phyloP scores from a whole-genome alignment of 2,888 invertebrate genomes.

The Cheilosia impressa region DNA sequence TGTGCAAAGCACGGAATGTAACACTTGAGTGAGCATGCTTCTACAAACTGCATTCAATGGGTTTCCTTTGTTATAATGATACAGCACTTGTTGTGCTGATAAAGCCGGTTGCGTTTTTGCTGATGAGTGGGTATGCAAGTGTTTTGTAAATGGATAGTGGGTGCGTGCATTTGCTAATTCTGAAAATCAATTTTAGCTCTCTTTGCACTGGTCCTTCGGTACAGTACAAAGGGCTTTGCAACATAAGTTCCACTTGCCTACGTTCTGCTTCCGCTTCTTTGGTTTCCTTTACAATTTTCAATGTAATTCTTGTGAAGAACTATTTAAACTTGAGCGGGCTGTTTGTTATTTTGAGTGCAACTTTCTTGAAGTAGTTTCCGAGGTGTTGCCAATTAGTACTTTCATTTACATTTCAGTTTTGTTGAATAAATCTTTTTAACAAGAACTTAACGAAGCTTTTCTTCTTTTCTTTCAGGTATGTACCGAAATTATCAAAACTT shows the following conservation, averaged over 20 bases:
- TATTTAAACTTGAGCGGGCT: too few species aligned
- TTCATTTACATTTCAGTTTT: too few species aligned
- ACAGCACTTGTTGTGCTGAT: conserved; percentile 41
- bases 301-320: too few species aligned
- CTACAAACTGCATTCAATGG: conserved; percentile 18
- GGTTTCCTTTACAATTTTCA: too few species aligned
- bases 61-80: conserved; percentile 43
- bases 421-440: too few species aligned
- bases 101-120: neutral
- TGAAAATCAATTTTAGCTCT: neutral
- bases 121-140: neutral
- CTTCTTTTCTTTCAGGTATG: neutral
- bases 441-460: neutral
- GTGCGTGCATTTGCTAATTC: neutral
- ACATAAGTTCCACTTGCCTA: too few species aligned
- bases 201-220: too few species aligned
- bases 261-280: too few species aligned
- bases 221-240: too few species aligned
- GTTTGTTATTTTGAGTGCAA: too few species aligned
- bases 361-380: too few species aligned
- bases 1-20: conserved; percentile 24
- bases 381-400: too few species aligned
- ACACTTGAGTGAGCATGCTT: conserved; percentile 51
- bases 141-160: conserved; percentile 4
- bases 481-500: neutral